phyloP scores from a whole-genome alignment of 2,888 invertebrate species.

The Cheilosia urbana region DNA sequence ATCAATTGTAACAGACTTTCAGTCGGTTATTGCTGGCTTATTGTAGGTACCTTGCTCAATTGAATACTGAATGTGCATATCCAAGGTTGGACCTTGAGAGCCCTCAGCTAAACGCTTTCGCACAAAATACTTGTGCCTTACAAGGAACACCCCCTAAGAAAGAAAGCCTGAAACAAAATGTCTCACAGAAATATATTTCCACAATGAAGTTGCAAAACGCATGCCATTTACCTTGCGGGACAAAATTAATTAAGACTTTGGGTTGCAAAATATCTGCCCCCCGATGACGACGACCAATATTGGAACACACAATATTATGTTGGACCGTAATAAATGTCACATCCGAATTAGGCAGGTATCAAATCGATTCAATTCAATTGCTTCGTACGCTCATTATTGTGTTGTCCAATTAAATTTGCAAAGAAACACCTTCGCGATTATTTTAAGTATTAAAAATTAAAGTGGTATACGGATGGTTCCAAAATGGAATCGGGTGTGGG shows the following conservation, averaged over 20 bases:
- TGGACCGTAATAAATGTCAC: not conserved
- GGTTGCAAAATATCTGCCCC: constrained; percentile 6
- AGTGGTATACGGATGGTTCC: too few relatives aligned
- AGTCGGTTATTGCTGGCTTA: not conserved
- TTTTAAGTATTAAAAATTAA: not conserved
- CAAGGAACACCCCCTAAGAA: constrained; percentile 13
- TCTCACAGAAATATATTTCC: not conserved
- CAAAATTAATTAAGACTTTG: constrained; percentile 22
- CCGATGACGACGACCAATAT: not conserved
- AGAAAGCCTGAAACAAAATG: constrained; percentile 9
- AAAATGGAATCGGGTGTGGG: too few relatives aligned
- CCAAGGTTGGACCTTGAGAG: constrained; percentile 51
- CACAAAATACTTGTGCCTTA: not conserved
- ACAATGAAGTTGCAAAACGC: constrained; percentile 16
- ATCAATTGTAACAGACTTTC: constrained; percentile 18
- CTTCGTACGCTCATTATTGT: not conserved
- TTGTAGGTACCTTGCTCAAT: constrained; percentile 43
- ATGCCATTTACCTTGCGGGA: constrained; percentile 25
- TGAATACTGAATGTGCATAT: constrained; percentile 23
- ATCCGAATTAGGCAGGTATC: not conserved
- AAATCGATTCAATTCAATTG: constrained; percentile 16
- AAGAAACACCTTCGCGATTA: constrained; percentile 21
- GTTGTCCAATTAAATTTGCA: constrained; percentile 14
- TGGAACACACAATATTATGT: not conserved
- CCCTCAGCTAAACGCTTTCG: constrained; percentile 42